Base-by-base conservation (phyloP, 2,888 invertebrate genomes). In the Eupithecia abbreviata region DNA sequence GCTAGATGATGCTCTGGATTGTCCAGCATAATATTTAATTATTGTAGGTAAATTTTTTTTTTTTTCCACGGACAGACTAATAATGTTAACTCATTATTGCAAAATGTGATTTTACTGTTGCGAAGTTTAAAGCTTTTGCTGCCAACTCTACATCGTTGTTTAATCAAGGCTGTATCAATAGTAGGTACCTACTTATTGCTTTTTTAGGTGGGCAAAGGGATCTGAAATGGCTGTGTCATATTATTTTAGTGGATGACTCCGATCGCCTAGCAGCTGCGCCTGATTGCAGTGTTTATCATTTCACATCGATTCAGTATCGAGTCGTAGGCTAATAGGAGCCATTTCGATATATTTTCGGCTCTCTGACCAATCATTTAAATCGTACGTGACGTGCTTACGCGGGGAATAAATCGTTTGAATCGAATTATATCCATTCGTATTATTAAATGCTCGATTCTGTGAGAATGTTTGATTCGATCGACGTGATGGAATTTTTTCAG, bases 231-330 rank as follows among this genome's bases (percentile, higher is more conserved):
- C 94, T 94, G 91, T 94, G 94, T 94, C 95, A 94, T 94, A 94
- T 94, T 94, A 94, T 94, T 94, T 94, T 93, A 95, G 94, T 92
- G 94, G 93, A 91, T 93, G 93, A 93, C 92, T 92, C 90, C 90
- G 91, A 87, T 90, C 91, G 89, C 86, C 92, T 92, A 93, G 92
- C 93, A 94, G 93, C 94, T 95, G 94, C 94, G 90, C 83, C 86
- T 93, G 91, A 95, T 95, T 93, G 94, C 91, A 93, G 94, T 95
- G 88, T 95, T 95, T 95, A 95, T 88, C 87, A 93, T 93, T 92
- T 91, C 89, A 89, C 91, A 90, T 81, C 92, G 91, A 92, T 93
- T 74, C 92, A 89, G 89, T 89, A 90, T 90, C 90, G 90, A 93
- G 90, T 91, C 91, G 90, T 91, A 91, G 90, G 86, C 90, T 94